phyloP scores from a whole-genome alignment of 1,140 invertebrate genomes.

The Penaeus indicus region DNA sequence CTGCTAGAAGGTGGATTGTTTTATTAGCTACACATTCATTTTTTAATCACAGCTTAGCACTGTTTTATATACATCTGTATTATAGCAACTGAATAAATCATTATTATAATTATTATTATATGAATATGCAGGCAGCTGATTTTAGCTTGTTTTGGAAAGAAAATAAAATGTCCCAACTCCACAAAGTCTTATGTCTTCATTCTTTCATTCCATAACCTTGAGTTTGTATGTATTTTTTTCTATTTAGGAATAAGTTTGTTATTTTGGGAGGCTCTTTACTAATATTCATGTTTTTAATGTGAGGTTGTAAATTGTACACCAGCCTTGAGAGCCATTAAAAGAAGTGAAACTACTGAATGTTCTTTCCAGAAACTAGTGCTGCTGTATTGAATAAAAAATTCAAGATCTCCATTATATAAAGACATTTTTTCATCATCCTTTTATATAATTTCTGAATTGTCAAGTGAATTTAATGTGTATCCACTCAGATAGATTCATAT shows the following conservation, averaged over 20 bases:
- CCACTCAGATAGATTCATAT: too few species aligned
- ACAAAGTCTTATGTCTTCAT: slow-evolving; percentile 54
- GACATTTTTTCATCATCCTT: slow-evolving; percentile 14
- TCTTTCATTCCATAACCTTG: slow-evolving; percentile 57
- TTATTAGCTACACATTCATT: slow-evolving; percentile 56
- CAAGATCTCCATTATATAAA: not conserved
- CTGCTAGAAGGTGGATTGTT: slow-evolving; percentile 62
- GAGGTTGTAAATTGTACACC: too few species aligned
- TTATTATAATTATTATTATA: slow-evolving; percentile 59
- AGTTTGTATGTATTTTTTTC: not conserved
- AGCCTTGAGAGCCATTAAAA: too few species aligned
- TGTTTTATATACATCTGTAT: slow-evolving; percentile 65
- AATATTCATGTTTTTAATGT: not conserved
- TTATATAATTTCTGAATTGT: not conserved
- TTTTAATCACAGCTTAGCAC: slow-evolving; percentile 62
- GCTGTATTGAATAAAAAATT: slow-evolving; percentile 30
- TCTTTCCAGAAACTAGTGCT: not conserved
- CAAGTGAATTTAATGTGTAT: not conserved
- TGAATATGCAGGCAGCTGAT: slow-evolving; percentile 63
- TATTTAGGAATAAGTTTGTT: slow-evolving; percentile 5
- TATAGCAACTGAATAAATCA: slow-evolving; percentile 60
- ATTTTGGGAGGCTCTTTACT: slow-evolving; percentile 1
- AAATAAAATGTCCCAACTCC: slow-evolving; percentile 62
- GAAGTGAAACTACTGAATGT: too few species aligned
- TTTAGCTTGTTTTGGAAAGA: slow-evolving; percentile 59